A percentile compares a stretch with the other conserved stretches of the same genome.
Conservation (phyloP, 2,113 vertebrate genomes). For the Micronycteris hirsuta region DNA sequence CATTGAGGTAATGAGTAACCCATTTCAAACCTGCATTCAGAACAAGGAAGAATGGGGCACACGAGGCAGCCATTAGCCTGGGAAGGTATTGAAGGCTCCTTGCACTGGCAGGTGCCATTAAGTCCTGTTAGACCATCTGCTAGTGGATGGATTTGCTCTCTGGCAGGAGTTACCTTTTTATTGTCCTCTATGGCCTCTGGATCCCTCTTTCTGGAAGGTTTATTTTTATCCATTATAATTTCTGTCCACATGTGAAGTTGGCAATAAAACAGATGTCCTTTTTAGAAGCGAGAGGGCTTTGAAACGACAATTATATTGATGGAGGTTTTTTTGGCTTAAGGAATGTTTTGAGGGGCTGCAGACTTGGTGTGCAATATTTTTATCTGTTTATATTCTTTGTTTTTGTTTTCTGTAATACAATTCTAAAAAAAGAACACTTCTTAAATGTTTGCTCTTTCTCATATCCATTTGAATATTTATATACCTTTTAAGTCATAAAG, state of each 20-base stretch:
- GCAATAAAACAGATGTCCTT: conserved; percentile 62
- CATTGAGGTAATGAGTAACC: neutral
- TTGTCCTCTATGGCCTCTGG: conserved; percentile 59
- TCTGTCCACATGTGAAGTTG: conserved; percentile 56
- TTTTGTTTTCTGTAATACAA: neutral
- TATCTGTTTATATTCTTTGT: neutral
- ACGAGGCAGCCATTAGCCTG: neutral
- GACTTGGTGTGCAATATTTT: neutral
- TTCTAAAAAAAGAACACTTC: neutral
- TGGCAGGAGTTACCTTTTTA: conserved; percentile 54
- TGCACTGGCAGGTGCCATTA: neutral
- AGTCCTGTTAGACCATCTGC: conserved; percentile 62
- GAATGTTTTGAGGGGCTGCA: neutral
- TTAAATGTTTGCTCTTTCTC: neutral
- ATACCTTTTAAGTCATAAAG: neutral
- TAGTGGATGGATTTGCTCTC: conserved; percentile 45
- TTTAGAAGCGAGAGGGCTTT: conserved; percentile 7
- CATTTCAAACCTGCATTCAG: neutral
- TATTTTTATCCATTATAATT: conserved; percentile 56
- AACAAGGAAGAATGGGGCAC: neutral
- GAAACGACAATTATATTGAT: conserved; percentile 28
- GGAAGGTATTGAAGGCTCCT: neutral
- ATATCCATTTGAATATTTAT: neutral
- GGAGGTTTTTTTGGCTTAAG: neutral
- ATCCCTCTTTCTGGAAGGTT: conserved; percentile 65